Base-by-base conservation (phyloP, 92 coral and sea anemone genomes). In the Porites evermanni region DNA sequence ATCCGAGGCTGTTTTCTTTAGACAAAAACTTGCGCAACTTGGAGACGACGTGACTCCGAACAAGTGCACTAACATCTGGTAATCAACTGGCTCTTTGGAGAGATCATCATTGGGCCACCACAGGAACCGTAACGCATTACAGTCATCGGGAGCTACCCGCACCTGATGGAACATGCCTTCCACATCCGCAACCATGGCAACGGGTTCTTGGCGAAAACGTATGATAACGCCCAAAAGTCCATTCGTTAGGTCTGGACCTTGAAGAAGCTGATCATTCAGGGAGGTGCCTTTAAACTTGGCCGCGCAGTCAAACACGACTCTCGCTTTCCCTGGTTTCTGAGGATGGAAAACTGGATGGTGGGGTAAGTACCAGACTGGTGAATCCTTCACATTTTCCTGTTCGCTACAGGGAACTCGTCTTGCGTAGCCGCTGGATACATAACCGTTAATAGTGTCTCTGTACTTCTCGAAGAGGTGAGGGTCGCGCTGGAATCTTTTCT, bases 281-380 rank as follows among this genome's bases (percentile, higher is more conserved):
- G 92, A 90, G 0, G 79, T 82, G 64, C 83, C 78, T 9, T 71
- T 6, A 65, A 12, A 89, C 26, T 75, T 79, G 11, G 92, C 95
- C 1, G 93, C 88, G 52, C 95, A 89, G 58, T 91, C 91, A 73
- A 81, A 92, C 9, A 92, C 93, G 24, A 93, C 88, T 26, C 95
- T 81, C 9, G 74, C 84, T 67, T 89, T 90, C 64, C 54, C 77
- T 52, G 91, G 91, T 59, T 93, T 93, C 70, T 79, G 75, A 12
- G 86, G 87, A 38, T 93, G 89, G 21, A 77, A 24, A 0, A 93
- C 96, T 8, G 93, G 89, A 69, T 91, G 91, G 75, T 93, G 94
- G 17, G 96, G 89, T 3, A 93, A 53, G 54, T 93, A 93, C 61
- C 78, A 21, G 12, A 67, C 44, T 5, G 78, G 61, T 73, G 58